Base-by-base conservation (phyloP, 2,113 vertebrate species). In the Myotis brandtii region DNA sequence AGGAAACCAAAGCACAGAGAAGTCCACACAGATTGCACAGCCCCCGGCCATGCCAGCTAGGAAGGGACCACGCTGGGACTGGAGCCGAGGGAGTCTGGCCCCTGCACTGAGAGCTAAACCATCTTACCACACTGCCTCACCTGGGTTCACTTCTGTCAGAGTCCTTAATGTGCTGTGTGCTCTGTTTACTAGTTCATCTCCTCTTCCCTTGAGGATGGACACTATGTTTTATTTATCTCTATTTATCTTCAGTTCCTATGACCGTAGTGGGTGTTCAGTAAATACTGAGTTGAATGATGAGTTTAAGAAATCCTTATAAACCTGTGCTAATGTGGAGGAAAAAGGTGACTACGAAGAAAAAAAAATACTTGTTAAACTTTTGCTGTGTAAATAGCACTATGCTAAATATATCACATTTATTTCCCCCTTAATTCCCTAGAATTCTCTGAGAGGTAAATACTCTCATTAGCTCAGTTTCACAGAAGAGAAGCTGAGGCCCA, bases 401-500 rank as follows among this genome's bases (percentile, higher is more conserved):
- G 80, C 54, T n/a, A 50, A 66, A 32, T 30, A 32, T 12, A 13
- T 18, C 11, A 46, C 21, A 37, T 23, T 77, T 66, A n/a, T 25
- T 9, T 67, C 40, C 17, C 18, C 25, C 13, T 52, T n/a, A 48
- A 37, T 43, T 73, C 62, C 27, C 12, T 32, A 20, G 66, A 59
- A 67, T 89, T 86, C 67, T 86, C 34, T 69, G 73, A 73, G 40
- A 83, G 18, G 43, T 70, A 56, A 79, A 76, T 37, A 17, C 9
- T 48, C 34, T 70, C 23, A 32, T 77, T 75, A 62, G 25, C 3
- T n/a, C 59, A 56, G 6, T 46, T 91, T 82, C 80, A 46, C 16
- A 67, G 43, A 64, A 75, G 32, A 76, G 76, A 85, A 81, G 40
- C 86, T n/a, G 37, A 93, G 69, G 62, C 40, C 48, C 37, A 73